Percentiles rank a stretch among this genome's conserved stretches.
These are phyloP conservation scores for Holacanthella duospinosa DNA, from an alignment of 2,888 invertebrate species.

Conservation along the genomic window DNA sequence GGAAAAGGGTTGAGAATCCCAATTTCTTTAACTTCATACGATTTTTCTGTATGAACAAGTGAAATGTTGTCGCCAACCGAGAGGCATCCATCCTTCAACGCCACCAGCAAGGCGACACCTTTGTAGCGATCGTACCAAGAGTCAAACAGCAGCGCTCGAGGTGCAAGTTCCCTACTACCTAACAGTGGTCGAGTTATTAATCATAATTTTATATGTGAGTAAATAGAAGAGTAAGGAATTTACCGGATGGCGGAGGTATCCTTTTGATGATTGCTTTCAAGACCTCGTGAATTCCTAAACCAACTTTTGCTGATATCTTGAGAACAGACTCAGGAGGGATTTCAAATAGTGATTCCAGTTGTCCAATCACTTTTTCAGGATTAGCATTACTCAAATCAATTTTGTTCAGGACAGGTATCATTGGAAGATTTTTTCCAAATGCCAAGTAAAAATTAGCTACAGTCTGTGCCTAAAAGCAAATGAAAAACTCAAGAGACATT, in stretches of 20 bases:
- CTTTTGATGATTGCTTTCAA: conserved; percentile 64
- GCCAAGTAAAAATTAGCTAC: conserved; percentile 93
- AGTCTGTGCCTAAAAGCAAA: conserved; percentile 81
- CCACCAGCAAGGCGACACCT: conserved; percentile 66
- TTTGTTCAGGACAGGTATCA: conserved; percentile 92
- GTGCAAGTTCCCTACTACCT: conserved; percentile 49
- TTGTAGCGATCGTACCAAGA: conserved; percentile 85
- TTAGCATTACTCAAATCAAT: conserved; percentile 86
- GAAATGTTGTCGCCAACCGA: conserved; percentile 63
- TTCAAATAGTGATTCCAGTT: conserved; percentile 69
- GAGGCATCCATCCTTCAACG: conserved; percentile 65
- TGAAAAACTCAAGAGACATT: conserved; percentile 1
- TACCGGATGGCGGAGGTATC: conserved; percentile 66
- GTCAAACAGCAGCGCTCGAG: conserved; percentile 80
- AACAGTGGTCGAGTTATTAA: too few relatives aligned
- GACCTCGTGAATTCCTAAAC: conserved; percentile 68
- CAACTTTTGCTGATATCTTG: conserved; percentile 82
- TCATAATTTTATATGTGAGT: too few relatives aligned
- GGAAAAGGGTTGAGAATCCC: conserved; percentile 71
- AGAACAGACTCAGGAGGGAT: conserved; percentile 62
- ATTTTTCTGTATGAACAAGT: conserved; percentile 58
- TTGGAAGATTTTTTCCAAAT: conserved; percentile 62
- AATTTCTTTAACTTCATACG: conserved; percentile 66
- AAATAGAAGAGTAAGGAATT: background rate
- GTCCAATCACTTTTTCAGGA: conserved; percentile 67